Conservation (phyloP, 1,140 invertebrate species). For the Elysia chlorotica region DNA sequence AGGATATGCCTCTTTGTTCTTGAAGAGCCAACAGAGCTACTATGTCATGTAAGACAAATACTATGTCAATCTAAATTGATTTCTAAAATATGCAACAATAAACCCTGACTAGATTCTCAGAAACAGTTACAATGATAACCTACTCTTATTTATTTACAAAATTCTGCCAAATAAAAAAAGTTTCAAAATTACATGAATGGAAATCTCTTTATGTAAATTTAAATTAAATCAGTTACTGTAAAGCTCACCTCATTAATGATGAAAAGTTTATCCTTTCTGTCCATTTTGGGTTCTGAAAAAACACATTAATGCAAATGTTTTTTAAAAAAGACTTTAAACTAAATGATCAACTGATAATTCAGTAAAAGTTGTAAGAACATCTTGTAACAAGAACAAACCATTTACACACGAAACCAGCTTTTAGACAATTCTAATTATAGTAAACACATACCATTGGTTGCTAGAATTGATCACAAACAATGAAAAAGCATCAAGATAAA, state of each 20-base stretch:
- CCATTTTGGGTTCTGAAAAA: conserved; percentile 76
- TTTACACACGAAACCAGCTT: neutral
- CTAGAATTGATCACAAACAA: neutral
- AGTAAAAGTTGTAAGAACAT: neutral
- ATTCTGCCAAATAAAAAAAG: neutral
- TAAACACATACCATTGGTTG: neutral
- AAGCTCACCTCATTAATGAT: conserved; percentile 70
- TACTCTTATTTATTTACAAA: neutral
- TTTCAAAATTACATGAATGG: neutral
- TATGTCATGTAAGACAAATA: too few species aligned
- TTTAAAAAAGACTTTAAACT: neutral
- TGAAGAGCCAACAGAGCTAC: too few species aligned
- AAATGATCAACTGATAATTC: neutral
- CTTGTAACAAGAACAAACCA: neutral
- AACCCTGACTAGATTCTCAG: neutral
- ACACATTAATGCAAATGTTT: conserved; percentile 16
- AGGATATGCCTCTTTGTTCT: too few species aligned
- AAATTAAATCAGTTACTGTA: neutral
- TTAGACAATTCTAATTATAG: neutral
- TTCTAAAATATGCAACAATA: too few species aligned
- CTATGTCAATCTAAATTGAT: too few species aligned
- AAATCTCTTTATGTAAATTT: neutral
- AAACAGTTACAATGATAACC: neutral
- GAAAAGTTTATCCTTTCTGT: conserved; percentile 68
- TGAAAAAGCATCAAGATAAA: neutral